Conservation (phyloP, 2,888 invertebrate genomes). For the Alentia gelatinosa region DNA sequence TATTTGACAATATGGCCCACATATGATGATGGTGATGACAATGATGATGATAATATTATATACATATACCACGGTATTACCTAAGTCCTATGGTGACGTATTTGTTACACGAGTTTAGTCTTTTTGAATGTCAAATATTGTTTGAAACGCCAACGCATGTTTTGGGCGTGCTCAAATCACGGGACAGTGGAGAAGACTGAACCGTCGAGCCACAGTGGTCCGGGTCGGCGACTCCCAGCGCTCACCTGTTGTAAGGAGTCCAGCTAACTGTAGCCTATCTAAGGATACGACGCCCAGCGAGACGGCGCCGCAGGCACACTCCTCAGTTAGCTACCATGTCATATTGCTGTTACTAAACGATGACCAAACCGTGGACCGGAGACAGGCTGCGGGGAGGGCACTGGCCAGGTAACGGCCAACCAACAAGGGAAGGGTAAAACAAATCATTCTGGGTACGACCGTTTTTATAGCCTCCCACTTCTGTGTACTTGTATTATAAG, state of each 20-base stretch:
- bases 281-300: no score
- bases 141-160: neutral
- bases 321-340: neutral
- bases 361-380: neutral
- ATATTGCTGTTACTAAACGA: neutral
- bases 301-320: no score
- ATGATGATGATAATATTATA: neutral
- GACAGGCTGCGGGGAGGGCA: neutral
- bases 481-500: conserved; percentile 11
- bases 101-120: neutral
- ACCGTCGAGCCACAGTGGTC: no score
- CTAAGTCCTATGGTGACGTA: neutral
- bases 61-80: neutral
- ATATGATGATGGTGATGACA: neutral
- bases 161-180: neutral
- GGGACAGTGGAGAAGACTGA: no score
- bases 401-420: neutral
- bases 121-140: neutral
- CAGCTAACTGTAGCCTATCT: neutral
- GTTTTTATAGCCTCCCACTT: conserved; percentile 1
- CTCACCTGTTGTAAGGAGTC: neutral
- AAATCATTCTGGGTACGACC: neutral
- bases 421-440: neutral
- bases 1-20: neutral
- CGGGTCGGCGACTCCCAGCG: neutral